Evolutionary conservation across 53 echinoderm and acorn worm genomes (phyloP), one percentile per base, ranked within the genome.

Genomic region (Patiria pectinifera): DNA sequence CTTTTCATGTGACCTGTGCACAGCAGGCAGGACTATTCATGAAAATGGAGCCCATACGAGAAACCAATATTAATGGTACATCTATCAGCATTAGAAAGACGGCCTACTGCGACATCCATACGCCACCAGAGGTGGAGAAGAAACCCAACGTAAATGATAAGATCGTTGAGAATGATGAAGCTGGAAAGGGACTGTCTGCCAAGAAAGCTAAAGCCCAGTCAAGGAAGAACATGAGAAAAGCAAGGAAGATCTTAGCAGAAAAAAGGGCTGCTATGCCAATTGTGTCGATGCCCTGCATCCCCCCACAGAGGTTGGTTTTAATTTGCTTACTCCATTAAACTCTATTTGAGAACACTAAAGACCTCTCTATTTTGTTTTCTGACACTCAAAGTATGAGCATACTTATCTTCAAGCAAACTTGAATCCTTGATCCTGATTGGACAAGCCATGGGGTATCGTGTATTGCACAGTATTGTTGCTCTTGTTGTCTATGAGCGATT

Each of bases 1-100:
- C 99, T 48, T 98, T 98, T 93, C 99, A 98, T 84, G 99, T 97
- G 77, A 98, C 98, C 12, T 98, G 99, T 82, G 99, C 99, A 15
- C 99, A 98, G 82, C 99, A 98, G 92, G 99, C 99, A 7, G 95
- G 96, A 23, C 94, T 98, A 43, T 98, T 93, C 92, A 98, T 98
- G 99, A 98, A 98, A 89, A 98, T 98, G 99, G 99, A 98, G 71
- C 99, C 99, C 8, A 95, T 98, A 13, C 86, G 99, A 58, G 99
- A 98, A 82, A 93, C 96, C 23, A 97, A 96, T 44, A 94, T 96
- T 77, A 97, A 98, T 82, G 99, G 99, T 13, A 98, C 99, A 22
- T 96, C 99, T 14, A 96, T 98, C 63, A 98, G 99, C 91, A 96
- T 98, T 53, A 86, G 99, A 13, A 98, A 98, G 91, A 97, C 99